A percentile compares a stretch with the other conserved stretches of the same genome.
These are phyloP conservation scores for Drosophila triauraria DNA, from an alignment of 1,140 invertebrate species.

Conservation along the genomic window DNA sequence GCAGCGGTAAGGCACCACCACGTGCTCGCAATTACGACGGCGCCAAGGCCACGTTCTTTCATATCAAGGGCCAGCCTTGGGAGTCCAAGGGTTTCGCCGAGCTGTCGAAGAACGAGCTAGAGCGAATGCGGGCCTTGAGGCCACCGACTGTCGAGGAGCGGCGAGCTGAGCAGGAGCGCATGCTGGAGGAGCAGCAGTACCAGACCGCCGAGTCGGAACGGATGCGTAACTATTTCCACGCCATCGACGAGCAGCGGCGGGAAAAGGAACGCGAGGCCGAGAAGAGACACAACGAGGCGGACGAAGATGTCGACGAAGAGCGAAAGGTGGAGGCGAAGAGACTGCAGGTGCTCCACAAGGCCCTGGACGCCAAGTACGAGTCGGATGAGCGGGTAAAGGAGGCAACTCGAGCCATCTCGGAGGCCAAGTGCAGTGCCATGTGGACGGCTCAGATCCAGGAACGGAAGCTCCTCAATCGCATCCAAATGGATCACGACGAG, in stretches of 20 bases:
- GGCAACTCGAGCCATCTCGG: conserved; percentile 54
- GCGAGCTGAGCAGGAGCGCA: conserved; percentile 44
- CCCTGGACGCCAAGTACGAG: conserved; percentile 52
- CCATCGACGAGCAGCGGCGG: conserved; percentile 59
- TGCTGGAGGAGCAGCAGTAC: conserved; percentile 47
- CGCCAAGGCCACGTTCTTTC: conserved; percentile 66
- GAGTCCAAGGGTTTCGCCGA: conserved; percentile 59
- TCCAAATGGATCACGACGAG: conserved; percentile 36
- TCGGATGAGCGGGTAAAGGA: conserved; percentile 56
- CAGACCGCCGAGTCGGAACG: conserved; percentile 60
- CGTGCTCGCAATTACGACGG: conserved; percentile 29
- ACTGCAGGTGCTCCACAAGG: conserved; percentile 35
- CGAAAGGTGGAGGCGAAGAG: conserved; percentile 53
- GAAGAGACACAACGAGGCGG: conserved; percentile 48
- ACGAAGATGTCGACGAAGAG: conserved; percentile 45
- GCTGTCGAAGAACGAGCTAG: conserved; percentile 43
- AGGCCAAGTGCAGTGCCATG: conserved; percentile 73
- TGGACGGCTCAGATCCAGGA: conserved; percentile 68
- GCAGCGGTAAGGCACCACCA: conserved; percentile 28
- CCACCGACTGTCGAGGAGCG: conserved; percentile 55
- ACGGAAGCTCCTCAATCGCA: conserved; percentile 34
- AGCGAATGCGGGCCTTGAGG: conserved; percentile 44
- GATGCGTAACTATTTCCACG: conserved; percentile 48
- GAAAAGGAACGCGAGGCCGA: conserved; percentile 56
- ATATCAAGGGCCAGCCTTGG: conserved; percentile 62